phyloP scores from a whole-genome alignment of 1,140 invertebrate species.

The Venustaconcha ellipsiformis region DNA sequence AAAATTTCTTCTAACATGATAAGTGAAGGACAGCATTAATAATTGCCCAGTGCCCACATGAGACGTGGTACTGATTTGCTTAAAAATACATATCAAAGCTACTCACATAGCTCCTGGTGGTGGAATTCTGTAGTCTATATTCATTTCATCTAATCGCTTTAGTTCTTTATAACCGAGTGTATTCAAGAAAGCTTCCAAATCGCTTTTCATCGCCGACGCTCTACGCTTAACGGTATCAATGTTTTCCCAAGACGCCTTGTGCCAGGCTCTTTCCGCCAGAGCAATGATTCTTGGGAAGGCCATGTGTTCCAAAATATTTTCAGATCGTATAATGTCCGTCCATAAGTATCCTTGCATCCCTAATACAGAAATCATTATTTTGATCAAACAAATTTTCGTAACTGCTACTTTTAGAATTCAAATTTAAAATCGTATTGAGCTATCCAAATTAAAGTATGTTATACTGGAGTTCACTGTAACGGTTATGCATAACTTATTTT shows the following conservation, averaged over 20 bases:
- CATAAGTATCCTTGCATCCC: conserved; percentile 59
- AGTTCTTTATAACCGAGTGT: conserved; percentile 51
- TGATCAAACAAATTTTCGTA: neutral
- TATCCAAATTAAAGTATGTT: too few species aligned
- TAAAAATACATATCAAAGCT: too few species aligned
- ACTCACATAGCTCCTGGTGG: conserved; percentile 51
- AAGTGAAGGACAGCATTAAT: too few species aligned
- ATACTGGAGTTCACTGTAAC: too few species aligned
- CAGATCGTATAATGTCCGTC: conserved; percentile 52
- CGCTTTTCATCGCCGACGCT: conserved; percentile 6
- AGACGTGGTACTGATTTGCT: too few species aligned
- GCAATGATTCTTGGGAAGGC: conserved; percentile 58
- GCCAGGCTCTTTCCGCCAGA: conserved; percentile 62
- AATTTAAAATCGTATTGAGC: too few species aligned
- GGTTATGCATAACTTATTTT: too few species aligned
- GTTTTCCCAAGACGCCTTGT: conserved; percentile 53
- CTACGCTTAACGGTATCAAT: conserved; percentile 5
- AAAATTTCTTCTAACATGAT: too few species aligned
- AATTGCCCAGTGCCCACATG: too few species aligned
- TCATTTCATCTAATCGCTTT: conserved; percentile 37
- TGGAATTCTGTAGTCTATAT: conserved; percentile 45
- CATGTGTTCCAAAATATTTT: conserved; percentile 50
- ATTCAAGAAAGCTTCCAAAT: conserved; percentile 51
- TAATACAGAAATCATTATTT: conserved; percentile 7
- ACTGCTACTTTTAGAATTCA: too few species aligned